Evolutionary conservation across 2,797 vertebrate genomes (phyloP), one percentile per base, ranked within the genome.

Genomic region (Myripristis murdjan): DNA sequence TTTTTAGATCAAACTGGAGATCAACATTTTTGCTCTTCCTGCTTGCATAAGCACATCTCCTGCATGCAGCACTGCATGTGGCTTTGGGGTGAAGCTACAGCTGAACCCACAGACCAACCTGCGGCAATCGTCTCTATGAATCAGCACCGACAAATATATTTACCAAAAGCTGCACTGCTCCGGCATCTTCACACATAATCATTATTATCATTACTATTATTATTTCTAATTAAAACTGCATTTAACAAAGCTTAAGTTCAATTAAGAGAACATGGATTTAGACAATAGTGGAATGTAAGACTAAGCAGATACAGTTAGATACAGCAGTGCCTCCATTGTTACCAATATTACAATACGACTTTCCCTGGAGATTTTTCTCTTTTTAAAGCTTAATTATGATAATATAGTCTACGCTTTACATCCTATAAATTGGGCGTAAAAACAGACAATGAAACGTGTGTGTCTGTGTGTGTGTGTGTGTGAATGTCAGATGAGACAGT

Each of bases 61-160:
- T 64, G 52, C 58, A 57, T 28, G 53, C 58, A 54, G 18, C 49
- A 35, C 23, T 72, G 66, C 65, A 37, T 18, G 15, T 26, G 53
- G 63, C 26, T 63, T 39, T 44, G 52, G 28, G n/a, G 59, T 63
- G 52, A 52, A 73, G 68, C 62, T 76, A 81, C 77, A 82, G 82
- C 37, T 86, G 4, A 67, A 78, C 75, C 78, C 82, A 73, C 83
- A 80, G 3, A 11, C 16, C 43, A 51, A 18, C 10, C 35, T 23
- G 33, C 14, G 20, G 37, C 15, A 39, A 26, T 18, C 6, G 22
- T 20, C 65, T 43, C 64, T 48, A 15, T 75, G 60, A 74, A 57
- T 81, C 76, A 82, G 70, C 75, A 62, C 44, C 0, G 53, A 57
- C 0, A 3, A 2, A 28, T 43, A 3, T 43, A 4, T 14, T 43